Conservation (phyloP, 2,113 vertebrate genomes). For the Ptychochromis oligacanthus region DNA sequence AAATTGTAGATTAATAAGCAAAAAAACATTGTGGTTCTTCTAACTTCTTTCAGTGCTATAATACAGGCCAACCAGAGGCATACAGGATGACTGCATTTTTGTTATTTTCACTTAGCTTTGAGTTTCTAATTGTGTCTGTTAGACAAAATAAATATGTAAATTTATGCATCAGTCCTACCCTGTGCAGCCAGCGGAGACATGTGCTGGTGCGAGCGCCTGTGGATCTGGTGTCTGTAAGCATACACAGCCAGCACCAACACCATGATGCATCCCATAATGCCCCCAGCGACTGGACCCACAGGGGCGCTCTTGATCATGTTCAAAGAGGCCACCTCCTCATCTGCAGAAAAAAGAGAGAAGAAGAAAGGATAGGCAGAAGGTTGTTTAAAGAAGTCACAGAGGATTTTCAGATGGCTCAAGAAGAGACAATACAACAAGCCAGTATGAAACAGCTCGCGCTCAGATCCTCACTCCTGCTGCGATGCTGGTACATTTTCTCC, state of each 20-base stretch:
- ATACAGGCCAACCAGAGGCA: not conserved
- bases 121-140: too few relatives aligned
- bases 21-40: not conserved
- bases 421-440: not conserved
- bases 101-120: too few relatives aligned
- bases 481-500: constrained; percentile 18
- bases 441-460: constrained; percentile 28
- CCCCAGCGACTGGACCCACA: constrained; percentile 93
- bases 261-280: constrained; percentile 99
- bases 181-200: constrained; percentile 98
- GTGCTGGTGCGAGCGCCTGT: constrained; percentile 96
- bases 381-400: constrained; percentile 7
- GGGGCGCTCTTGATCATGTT: constrained; percentile 99
- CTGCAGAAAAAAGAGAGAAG: constrained; percentile 64
- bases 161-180: constrained; percentile 77
- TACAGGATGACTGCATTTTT: not conserved
- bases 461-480: not conserved
- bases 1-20: not conserved
- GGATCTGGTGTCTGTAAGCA: constrained; percentile 97
- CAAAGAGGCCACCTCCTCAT: constrained; percentile 92
- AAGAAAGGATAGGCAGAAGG: not conserved
- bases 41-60: not conserved
- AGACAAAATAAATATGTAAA: not conserved
- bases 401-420: constrained; percentile 5
- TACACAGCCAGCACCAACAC: constrained; percentile 96